These are phyloP conservation scores for Pogonocherus hispidulus DNA, from an alignment of 2,888 invertebrate genomes.

Conservation along the genomic window DNA sequence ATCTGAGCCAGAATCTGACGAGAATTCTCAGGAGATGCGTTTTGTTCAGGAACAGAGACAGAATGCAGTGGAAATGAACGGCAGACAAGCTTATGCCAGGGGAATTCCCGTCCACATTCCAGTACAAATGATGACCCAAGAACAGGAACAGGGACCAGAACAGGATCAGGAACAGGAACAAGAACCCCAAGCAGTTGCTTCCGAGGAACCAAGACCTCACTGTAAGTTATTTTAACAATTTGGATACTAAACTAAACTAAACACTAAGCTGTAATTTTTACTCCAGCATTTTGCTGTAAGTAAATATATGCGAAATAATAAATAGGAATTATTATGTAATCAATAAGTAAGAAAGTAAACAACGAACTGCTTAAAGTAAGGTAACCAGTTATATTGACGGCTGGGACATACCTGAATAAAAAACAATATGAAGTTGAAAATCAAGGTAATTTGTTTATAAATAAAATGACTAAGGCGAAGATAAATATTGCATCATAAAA, in stretches of 20 bases:
- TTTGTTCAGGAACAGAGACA: conserved; percentile 64
- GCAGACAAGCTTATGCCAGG: conserved; percentile 65
- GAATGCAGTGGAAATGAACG: conserved; percentile 64
- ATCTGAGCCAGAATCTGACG: conserved; percentile 55
- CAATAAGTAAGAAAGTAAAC: too few relatives aligned
- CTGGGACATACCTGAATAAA: too few relatives aligned
- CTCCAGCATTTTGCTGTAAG: too few relatives aligned
- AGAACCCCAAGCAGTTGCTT: conserved; percentile 67
- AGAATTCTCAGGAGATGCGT: conserved; percentile 51
- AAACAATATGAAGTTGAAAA: too few relatives aligned
- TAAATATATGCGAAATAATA: too few relatives aligned
- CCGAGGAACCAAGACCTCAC: conserved; percentile 79
- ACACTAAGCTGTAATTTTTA: not conserved
- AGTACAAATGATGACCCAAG: conserved; percentile 65
- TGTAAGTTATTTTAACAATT: conserved; percentile 73
- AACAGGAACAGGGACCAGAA: conserved; percentile 65
- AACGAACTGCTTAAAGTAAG: too few relatives aligned
- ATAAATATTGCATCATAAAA: too few relatives aligned
- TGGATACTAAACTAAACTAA: too few relatives aligned
- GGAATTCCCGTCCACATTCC: conserved; percentile 66
- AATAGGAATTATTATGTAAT: too few relatives aligned
- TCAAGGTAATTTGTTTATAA: too few relatives aligned
- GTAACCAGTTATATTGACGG: too few relatives aligned
- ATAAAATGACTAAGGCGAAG: too few relatives aligned
- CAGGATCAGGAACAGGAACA: conserved; percentile 65